A percentile compares a stretch with the other conserved stretches of the same genome.
phyloP scores from a whole-genome alignment of 2,888 invertebrate genomes.

The Auanema freiburgensis region DNA sequence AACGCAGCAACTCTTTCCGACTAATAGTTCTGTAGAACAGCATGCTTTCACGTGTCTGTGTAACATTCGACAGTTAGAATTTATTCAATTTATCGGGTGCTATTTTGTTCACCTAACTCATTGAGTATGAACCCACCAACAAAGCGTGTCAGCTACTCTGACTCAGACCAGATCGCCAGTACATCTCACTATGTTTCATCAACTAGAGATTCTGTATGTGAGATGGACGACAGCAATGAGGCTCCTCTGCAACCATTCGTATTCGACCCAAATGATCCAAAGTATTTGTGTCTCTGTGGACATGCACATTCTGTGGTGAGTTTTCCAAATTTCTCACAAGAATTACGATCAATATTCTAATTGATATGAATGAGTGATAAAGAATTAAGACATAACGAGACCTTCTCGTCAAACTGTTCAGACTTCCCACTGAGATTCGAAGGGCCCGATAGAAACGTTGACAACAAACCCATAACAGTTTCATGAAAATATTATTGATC shows the following conservation, averaged over 20 bases:
- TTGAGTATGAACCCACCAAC: too few relatives aligned
- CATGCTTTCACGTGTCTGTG: too few relatives aligned
- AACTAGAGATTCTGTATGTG: slow-evolving; percentile 15
- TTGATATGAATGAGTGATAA: too few relatives aligned
- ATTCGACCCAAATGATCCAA: slow-evolving; percentile 15
- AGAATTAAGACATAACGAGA: not conserved
- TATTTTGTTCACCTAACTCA: too few relatives aligned
- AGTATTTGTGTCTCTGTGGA: slow-evolving; percentile 19
- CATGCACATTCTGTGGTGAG: slow-evolving; percentile 18
- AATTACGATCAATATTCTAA: not conserved
- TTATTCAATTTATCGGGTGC: too few relatives aligned
- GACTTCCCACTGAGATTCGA: not conserved
- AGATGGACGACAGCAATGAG: slow-evolving; percentile 10
- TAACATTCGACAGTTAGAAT: too few relatives aligned
- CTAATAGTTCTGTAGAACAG: too few relatives aligned
- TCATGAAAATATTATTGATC: not conserved
- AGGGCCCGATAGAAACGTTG: too few relatives aligned
- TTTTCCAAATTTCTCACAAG: not conserved
- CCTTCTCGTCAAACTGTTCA: slow-evolving; percentile 1
- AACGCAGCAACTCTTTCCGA: too few relatives aligned
- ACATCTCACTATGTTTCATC: not conserved
- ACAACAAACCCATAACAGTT: too few relatives aligned
- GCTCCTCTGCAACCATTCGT: slow-evolving; percentile 5
- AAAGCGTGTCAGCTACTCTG: too few relatives aligned
- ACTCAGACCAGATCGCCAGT: too few relatives aligned